These are phyloP conservation scores for Timema cristinae DNA, from an alignment of 2,888 invertebrate species.

Conservation along the genomic window DNA sequence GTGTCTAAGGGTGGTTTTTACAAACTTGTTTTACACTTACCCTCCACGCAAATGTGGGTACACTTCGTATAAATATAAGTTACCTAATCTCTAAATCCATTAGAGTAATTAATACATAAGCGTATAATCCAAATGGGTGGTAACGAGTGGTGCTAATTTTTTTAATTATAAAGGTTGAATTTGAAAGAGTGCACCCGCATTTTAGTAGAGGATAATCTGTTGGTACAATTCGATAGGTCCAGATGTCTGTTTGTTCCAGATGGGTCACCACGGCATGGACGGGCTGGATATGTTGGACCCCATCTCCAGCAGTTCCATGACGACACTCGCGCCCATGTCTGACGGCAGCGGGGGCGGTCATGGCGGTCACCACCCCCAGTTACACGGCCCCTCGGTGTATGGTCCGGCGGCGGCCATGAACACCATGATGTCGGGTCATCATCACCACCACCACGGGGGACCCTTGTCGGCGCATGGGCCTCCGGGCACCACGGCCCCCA, in stretches of 20 bases:
- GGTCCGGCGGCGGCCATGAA: conserved; percentile 47
- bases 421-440: conserved; percentile 53
- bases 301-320: conserved; percentile 78
- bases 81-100: no score
- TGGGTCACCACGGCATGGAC: conserved; percentile 84
- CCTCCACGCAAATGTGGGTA: no score
- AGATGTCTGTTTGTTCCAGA: conserved; percentile 55
- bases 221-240: no score
- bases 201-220: no score
- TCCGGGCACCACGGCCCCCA: conserved; percentile 64
- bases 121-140: not conserved
- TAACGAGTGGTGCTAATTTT: not conserved
- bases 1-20: no score
- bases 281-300: conserved; percentile 90
- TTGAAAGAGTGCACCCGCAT: no score
- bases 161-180: no score
- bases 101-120: no score
- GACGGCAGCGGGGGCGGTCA: conserved; percentile 54
- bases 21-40: no score
- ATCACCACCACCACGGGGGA: conserved; percentile 50
- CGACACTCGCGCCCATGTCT: conserved; percentile 86
- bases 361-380: conserved; percentile 61
- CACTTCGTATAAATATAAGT: no score
- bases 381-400: conserved; percentile 63
- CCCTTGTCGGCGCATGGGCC: conserved; percentile 50